Evolutionary conservation across 2,797 vertebrate genomes (phyloP).

Genomic region (Myotis findleyi): DNA sequence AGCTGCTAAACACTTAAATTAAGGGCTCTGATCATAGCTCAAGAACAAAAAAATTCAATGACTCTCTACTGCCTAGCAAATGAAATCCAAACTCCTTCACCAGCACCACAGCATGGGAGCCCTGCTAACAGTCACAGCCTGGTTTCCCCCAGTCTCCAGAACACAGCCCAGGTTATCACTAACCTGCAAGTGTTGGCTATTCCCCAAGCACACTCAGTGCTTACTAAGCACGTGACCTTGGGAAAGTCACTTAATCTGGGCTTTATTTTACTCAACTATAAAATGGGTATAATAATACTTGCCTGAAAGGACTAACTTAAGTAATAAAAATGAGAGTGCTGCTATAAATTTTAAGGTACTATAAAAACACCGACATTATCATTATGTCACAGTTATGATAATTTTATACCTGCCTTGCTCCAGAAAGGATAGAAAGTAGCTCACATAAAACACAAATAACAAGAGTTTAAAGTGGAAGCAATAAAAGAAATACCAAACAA

Average conservation of each 20-base stretch:
- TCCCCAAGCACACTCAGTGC: background rate
- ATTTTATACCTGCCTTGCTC: slow-evolving; percentile 52
- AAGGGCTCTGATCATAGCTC: slow-evolving; percentile 12
- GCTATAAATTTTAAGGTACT: slow-evolving; percentile 63
- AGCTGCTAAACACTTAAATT: slow-evolving; percentile 38
- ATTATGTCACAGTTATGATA: slow-evolving; percentile 58
- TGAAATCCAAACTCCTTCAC: background rate
- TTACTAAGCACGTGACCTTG: background rate
- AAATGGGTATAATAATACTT: slow-evolving; percentile 70
- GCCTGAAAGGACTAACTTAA: slow-evolving; percentile 43
- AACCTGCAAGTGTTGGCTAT: background rate
- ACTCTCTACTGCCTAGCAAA: background rate
- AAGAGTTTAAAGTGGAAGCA: slow-evolving; percentile 54
- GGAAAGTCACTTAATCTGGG: slow-evolving; percentile 11
- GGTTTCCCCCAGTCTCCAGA: background rate
- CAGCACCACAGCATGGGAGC: background rate
- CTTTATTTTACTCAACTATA: slow-evolving; percentile 67
- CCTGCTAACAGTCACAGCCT: background rate
- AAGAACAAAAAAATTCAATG: background rate
- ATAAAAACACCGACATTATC: slow-evolving; percentile 68
- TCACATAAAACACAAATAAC: slow-evolving; percentile 57
- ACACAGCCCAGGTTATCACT: background rate
- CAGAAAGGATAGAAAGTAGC: slow-evolving; percentile 31
- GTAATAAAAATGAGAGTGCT: slow-evolving; percentile 41
- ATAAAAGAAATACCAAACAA: slow-evolving; percentile 65